Evolutionary conservation across 2,888 invertebrate species (phyloP), one percentile per base, ranked within the genome.

Genomic region (Rhaphigaster nebulosa): DNA sequence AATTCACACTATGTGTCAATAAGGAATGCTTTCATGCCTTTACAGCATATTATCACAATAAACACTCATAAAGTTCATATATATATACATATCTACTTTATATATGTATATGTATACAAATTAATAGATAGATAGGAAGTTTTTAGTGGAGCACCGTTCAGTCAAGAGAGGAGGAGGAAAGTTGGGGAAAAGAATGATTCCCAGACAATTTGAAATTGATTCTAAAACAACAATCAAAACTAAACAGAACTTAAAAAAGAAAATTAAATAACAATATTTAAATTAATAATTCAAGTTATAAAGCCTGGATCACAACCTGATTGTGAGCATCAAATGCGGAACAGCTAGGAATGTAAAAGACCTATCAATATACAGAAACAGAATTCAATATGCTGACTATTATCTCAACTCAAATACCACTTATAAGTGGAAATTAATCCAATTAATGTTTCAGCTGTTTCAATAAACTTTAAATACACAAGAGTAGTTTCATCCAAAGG

Each of bases 1-100:
- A 90, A 90, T 90, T 90, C 87, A 90, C 90, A 90, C 90, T 90
- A 90, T 87, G 80, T 80, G 90, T 90, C 89, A 60, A 80, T 90
- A 90, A 90, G 90, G 90, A 90, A 90, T 90, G 90, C 52, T 90
- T 90, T 84, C 38, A 90, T 90, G 90, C 90, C 60, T 56, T 70
- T 26, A 34, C 26, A 56, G 90, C 84, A 87, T 90, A 76, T 89
- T 89, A 90, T 90, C 90, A 90, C 90, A 90, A 90, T 90, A 90
- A 84, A 90, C 90, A 87, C 90, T 87, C 87, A 87, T 38, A 90
- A 54, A 56, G 41, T 60, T 70, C 76, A 87, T 90, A 45, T 29
- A 80, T n/a, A 38, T 90, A 90, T 90, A 84, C 45, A 84, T 84
- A 84, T 45, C 45, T 84, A 84, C n/a, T 50, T 45, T n/a, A 84